Percentiles rank a stretch among this genome's conserved stretches.
phyloP scores from a whole-genome alignment of 2,113 vertebrate genomes.

The Micronycteris hirsuta region DNA sequence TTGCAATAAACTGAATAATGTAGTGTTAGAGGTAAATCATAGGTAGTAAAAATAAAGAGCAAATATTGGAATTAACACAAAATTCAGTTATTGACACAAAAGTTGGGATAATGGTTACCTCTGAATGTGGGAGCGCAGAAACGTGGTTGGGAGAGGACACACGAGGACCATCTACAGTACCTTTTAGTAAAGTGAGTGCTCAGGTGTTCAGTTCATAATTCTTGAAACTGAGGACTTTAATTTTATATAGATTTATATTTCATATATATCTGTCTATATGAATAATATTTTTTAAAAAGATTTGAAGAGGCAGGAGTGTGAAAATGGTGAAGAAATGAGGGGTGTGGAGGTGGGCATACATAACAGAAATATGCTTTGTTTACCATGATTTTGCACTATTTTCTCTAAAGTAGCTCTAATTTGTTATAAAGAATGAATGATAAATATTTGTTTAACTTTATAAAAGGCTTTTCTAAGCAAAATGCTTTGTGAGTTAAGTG shows the following conservation, averaged over 20 bases:
- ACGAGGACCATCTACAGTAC: background rate
- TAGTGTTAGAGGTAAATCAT: background rate
- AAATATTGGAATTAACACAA: background rate
- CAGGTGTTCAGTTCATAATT: background rate
- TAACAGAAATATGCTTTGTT: background rate
- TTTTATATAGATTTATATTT: background rate
- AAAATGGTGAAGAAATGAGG: background rate
- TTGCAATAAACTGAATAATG: background rate
- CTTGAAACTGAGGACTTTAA: background rate
- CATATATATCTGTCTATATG: background rate
- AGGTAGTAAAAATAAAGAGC: background rate
- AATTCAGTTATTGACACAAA: background rate
- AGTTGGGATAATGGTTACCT: background rate
- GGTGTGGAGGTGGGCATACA: accelerated
- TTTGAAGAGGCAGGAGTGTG: background rate
- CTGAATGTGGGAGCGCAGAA: background rate
- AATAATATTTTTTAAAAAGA: background rate
- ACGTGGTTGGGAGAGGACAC: background rate
- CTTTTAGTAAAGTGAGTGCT: background rate
- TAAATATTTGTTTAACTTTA: background rate
- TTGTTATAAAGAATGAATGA: background rate
- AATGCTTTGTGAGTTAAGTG: background rate
- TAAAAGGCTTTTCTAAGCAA: background rate
- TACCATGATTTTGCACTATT: background rate
- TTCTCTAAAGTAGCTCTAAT: slow-evolving; percentile 1